These are phyloP conservation scores for Drosophila recens DNA, from an alignment of 2,888 invertebrate genomes.

Conservation along the genomic window DNA sequence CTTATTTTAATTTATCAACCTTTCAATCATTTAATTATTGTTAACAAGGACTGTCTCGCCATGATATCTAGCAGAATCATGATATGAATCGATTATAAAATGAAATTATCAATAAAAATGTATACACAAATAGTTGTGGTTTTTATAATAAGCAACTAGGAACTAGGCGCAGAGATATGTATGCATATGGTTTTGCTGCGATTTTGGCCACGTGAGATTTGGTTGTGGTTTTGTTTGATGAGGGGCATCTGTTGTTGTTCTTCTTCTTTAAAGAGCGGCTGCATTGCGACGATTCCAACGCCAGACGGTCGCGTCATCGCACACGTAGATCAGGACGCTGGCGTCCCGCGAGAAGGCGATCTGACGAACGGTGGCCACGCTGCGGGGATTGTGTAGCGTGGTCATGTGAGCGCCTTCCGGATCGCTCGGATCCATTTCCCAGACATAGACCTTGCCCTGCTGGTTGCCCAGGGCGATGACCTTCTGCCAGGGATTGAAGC, in stretches of 20 bases:
- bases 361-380: slow-evolving; percentile 95
- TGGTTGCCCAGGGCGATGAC: slow-evolving; percentile 98
- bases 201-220: slow-evolving; percentile 77
- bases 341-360: slow-evolving; percentile 96
- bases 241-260: too few species aligned
- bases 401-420: slow-evolving; percentile 92
- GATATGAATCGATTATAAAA: too few species aligned
- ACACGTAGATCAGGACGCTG: slow-evolving; percentile 94
- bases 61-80: too few species aligned
- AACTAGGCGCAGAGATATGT: slow-evolving; percentile 57
- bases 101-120: neutral
- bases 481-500: slow-evolving; percentile 96
- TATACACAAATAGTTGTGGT: neutral
- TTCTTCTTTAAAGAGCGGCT: slow-evolving; percentile 49
- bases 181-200: slow-evolving; percentile 36
- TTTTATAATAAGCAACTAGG: slow-evolving; percentile 42
- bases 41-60: too few species aligned
- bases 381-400: slow-evolving; percentile 93
- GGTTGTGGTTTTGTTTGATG: slow-evolving; percentile 55
- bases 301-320: slow-evolving; percentile 98
- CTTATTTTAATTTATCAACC: neutral
- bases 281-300: slow-evolving; percentile 91
- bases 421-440: slow-evolving; percentile 95
- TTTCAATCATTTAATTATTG: too few species aligned
- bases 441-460: slow-evolving; percentile 96